Evolutionary conservation across 1,140 invertebrate species (phyloP), one percentile per base, ranked within the genome.

Genomic region (Triops longicaudatus): DNA sequence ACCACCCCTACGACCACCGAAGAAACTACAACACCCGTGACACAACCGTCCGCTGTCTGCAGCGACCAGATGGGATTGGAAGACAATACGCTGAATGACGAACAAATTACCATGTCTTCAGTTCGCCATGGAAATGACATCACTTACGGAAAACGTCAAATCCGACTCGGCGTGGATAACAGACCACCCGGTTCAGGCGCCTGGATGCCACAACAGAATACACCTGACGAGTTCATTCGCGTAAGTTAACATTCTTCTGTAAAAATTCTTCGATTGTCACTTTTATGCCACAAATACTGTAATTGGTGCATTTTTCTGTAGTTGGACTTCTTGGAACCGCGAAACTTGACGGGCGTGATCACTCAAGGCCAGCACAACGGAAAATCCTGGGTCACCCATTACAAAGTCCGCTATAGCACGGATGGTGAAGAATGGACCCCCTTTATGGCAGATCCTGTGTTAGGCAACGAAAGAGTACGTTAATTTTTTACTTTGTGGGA

Each of bases 271-370:
- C 5, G 9, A 63, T 6, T 63, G 1, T 63, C 22, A 10, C 22
- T 5, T 63, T 63, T 63, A 14, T 1, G 50, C 17, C 17, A n/a
- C 22, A 63, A 63, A 4, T 6, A 17, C 3, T 63, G 17, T 63
- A 63, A n/a, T 22, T 17, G 50, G 22, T 63, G 77, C 78, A 73
- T 72, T 79, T 82, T 85, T 17, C 82, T 80, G 6, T 79, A 92
- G 86, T 90, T 95, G 82, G 90, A 95, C 83, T 94, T 95, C 81
- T 82, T 89, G 26, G 88, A 89, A 42, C 87, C 89, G 1, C 87
- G 91, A 31, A 91, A 91, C 81, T 82, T 95, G 10, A 93, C 92
- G 10, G 93, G 92, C 73, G 84, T 96, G 12, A 86, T 88, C n/a
- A 94, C 91, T 0, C 90, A 90, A 83, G 92, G 92, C 26, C 77